Percentiles rank a stretch among this genome's conserved stretches.
phyloP scores from a whole-genome alignment of 1,140 invertebrate species.

The Atopsyche davidsoni region DNA sequence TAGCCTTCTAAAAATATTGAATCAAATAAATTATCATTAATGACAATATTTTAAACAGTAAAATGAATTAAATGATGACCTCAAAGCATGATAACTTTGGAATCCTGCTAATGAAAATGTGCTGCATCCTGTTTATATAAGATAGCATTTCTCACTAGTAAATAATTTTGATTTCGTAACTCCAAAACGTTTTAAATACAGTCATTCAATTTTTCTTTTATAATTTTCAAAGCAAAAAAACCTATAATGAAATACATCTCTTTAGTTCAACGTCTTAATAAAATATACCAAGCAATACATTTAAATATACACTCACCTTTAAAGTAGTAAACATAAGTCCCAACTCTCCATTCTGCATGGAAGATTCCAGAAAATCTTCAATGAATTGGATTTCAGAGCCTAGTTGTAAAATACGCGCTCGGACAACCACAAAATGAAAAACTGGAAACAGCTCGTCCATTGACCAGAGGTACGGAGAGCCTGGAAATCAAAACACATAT shows the following conservation, averaged over 20 bases:
- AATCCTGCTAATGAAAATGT: too few species aligned
- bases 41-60: too few species aligned
- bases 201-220: too few species aligned
- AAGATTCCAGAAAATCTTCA: constrained; percentile 73
- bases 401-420: constrained; percentile 72
- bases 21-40: too few species aligned
- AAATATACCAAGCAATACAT: constrained; percentile 17
- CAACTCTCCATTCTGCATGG: constrained; percentile 69
- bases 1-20: too few species aligned
- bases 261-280: background rate
- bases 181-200: too few species aligned
- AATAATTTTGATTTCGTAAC: too few species aligned
- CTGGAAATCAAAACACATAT: constrained; percentile 31
- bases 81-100: too few species aligned
- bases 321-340: constrained; percentile 82
- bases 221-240: too few species aligned
- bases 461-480: constrained; percentile 61
- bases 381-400: constrained; percentile 82
- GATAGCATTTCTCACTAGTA: too few species aligned
- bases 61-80: too few species aligned
- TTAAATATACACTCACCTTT: constrained; percentile 45
- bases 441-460: constrained; percentile 84
- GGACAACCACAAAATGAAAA: constrained; percentile 77
- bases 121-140: too few species aligned
- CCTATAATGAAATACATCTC: background rate